A percentile compares a stretch with the other conserved stretches of the same genome.
These are phyloP conservation scores for Drosophila gunungcola DNA, from an alignment of 1,140 invertebrate species.

Conservation along the genomic window DNA sequence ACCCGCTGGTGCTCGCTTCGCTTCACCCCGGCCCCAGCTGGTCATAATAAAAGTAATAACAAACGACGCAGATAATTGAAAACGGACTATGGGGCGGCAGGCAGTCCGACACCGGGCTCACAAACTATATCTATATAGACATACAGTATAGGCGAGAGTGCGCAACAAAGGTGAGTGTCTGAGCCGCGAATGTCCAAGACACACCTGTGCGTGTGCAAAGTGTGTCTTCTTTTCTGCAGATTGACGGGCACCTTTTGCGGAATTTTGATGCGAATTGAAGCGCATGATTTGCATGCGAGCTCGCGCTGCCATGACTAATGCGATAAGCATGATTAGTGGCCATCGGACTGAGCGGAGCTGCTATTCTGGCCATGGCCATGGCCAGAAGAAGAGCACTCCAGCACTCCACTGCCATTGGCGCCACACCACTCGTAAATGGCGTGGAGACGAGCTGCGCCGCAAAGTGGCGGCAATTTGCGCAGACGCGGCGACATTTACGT, in stretches of 20 bases:
- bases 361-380: conserved; percentile 8
- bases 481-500: conserved; percentile 69
- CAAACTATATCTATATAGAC: conserved; percentile 31
- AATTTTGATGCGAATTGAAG: conserved; percentile 80
- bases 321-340: conserved; percentile 82
- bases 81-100: conserved; percentile 74
- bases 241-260: conserved; percentile 60
- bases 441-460: conserved; percentile 29
- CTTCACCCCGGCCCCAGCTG: conserved; percentile 21
- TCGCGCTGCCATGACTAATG: conserved; percentile 75
- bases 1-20: conserved; percentile 60
- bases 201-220: conserved; percentile 41
- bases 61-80: conserved; percentile 83
- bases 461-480: conserved; percentile 69
- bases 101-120: conserved; percentile 16
- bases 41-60: conserved; percentile 82
- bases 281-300: conserved; percentile 79
- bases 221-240: conserved; percentile 46
- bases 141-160: conserved; percentile 2
- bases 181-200: conserved; percentile 32
- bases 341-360: conserved; percentile 24
- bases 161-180: conserved; percentile 56
- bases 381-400: neutral
- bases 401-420: conserved; percentile 50
- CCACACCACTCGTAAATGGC: conserved; percentile 55